Conservation (phyloP, 1,140 invertebrate species). For the Cardiocondyla obscurior region DNA sequence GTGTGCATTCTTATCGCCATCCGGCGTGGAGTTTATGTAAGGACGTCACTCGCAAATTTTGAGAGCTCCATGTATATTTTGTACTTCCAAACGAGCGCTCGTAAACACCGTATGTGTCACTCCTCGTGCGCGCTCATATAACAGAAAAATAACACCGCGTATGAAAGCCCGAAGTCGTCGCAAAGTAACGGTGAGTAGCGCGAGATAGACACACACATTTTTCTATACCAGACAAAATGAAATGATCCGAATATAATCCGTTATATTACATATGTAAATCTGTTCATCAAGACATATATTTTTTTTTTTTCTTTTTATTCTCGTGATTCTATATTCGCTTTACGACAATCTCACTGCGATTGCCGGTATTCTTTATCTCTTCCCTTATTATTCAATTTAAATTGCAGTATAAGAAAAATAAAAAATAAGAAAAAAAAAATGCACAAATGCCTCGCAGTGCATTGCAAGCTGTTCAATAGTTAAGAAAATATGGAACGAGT, state of each 20-base stretch:
- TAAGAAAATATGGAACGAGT: not conserved
- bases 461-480: not conserved
- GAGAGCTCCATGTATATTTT: constrained; percentile 56
- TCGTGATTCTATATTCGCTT: not conserved
- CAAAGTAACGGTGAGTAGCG: not conserved
- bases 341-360: not conserved
- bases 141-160: constrained; percentile 64
- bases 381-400: not conserved
- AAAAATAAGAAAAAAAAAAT: not conserved
- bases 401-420: not conserved
- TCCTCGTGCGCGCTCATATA: constrained; percentile 56
- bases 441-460: not conserved
- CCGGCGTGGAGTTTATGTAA: not conserved
- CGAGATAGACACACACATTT: not conserved
- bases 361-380: not conserved
- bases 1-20: not conserved
- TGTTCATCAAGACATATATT: not conserved
- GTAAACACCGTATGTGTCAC: constrained; percentile 65
- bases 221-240: not conserved
- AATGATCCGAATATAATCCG: not conserved
- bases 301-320: not conserved
- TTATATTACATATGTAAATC: not conserved
- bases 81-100: constrained; percentile 40
- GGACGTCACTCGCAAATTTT: constrained; percentile 34
- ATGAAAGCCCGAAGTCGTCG: constrained; percentile 51